These are phyloP conservation scores for Mus pahari DNA, from an alignment of 2,113 vertebrate genomes.

Conservation along the genomic window DNA sequence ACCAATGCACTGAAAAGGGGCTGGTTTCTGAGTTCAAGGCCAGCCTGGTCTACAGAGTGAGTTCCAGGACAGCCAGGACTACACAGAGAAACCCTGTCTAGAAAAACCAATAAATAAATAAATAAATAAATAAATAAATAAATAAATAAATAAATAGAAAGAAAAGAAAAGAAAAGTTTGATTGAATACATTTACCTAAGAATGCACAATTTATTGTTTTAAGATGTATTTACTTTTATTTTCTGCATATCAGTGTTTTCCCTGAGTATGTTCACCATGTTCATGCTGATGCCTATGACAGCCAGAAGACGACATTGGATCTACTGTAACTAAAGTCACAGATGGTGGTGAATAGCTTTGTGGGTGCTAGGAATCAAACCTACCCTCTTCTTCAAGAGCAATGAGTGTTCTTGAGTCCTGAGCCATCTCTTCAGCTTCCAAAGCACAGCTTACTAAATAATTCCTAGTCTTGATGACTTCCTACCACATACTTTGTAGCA, in stretches of 20 bases:
- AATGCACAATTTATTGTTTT: not conserved
- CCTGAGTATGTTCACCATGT: not conserved
- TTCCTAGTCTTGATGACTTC: not conserved
- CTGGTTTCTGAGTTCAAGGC: too few species aligned
- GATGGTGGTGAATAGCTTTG: not conserved
- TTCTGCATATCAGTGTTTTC: not conserved
- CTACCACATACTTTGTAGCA: not conserved
- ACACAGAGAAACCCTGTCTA: too few species aligned
- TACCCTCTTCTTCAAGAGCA: not conserved
- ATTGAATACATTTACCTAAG: not conserved
- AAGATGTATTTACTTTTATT: not conserved
- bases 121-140: too few species aligned
- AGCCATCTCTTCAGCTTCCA: not conserved
- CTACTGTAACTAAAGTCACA: not conserved
- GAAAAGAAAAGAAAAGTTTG: not conserved
- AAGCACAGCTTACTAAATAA: not conserved
- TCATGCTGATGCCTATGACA: not conserved
- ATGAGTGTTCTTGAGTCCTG: not conserved
- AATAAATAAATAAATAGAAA: too few species aligned
- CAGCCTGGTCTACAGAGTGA: too few species aligned
- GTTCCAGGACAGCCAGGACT: too few species aligned
- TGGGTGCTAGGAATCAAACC: not conserved
- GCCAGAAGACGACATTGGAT: not conserved
- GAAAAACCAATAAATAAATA: too few species aligned
- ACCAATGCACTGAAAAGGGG: too few species aligned